These are phyloP conservation scores for Sinhomidia bicolor DNA, from an alignment of 2,888 invertebrate species.

Conservation along the genomic window DNA sequence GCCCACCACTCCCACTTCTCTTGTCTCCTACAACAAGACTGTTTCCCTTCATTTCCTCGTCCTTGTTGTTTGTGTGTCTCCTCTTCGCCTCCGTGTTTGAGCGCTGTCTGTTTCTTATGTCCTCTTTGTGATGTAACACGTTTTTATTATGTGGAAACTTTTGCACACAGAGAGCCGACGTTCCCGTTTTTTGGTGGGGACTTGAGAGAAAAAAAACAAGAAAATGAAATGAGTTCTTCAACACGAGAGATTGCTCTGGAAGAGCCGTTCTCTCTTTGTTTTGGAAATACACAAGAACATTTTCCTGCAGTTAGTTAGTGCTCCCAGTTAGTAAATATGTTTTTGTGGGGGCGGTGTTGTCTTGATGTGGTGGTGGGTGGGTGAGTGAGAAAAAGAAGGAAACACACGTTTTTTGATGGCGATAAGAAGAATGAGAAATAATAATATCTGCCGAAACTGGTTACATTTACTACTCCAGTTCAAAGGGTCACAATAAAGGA, in stretches of 20 bases:
- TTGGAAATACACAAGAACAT: no score
- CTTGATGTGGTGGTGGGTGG: no score
- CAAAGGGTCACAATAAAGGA: conserved; percentile 72
- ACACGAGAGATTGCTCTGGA: conserved; percentile 28
- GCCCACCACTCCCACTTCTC: not conserved
- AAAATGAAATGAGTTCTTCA: conserved; percentile 69
- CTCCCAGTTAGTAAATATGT: not conserved
- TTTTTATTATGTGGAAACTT: conserved; percentile 73
- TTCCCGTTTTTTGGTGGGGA: conserved; percentile 32
- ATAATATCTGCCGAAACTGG: conserved; percentile 17
- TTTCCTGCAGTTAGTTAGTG: not conserved
- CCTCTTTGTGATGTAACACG: conserved; percentile 66
- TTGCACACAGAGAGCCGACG: conserved; percentile 40
- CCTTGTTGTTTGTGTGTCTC: conserved; percentile 37
- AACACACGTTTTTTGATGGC: not conserved
- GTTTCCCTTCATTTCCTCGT: conserved; percentile 58
- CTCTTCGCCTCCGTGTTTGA: conserved; percentile 25
- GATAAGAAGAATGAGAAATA: conserved; percentile 40
- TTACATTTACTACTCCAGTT: conserved; percentile 48
- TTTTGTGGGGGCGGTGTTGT: conserved; percentile 55
- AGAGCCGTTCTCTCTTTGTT: not conserved
- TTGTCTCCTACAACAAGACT: not conserved
- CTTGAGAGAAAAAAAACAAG: no score
- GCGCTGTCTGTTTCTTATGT: conserved; percentile 64
- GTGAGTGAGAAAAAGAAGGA: conserved; percentile 14